These are phyloP conservation scores for Notospermus geniculatus DNA, from an alignment of 1,140 invertebrate species.

Conservation along the genomic window DNA sequence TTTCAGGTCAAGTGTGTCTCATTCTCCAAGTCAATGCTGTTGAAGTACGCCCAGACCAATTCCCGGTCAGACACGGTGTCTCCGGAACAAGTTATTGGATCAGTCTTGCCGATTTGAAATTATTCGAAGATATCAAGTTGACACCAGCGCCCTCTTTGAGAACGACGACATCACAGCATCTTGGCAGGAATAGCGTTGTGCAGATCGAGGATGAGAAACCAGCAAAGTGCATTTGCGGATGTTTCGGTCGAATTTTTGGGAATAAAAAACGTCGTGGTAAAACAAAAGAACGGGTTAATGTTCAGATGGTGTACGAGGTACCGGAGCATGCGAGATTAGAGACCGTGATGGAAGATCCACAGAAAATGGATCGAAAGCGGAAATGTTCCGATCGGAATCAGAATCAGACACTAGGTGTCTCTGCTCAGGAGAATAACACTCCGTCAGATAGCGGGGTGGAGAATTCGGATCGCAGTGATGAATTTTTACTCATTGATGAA, in stretches of 20 bases:
- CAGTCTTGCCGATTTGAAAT: constrained; percentile 8
- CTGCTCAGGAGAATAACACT: no score
- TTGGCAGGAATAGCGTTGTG: not conserved
- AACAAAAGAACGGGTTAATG: no score
- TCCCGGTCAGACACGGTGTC: not conserved
- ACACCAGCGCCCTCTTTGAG: not conserved
- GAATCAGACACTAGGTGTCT: no score
- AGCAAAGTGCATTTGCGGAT: not conserved
- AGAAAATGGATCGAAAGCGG: no score
- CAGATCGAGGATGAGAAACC: not conserved
- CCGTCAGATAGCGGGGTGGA: no score
- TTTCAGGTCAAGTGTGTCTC: constrained; percentile 36
- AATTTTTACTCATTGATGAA: no score
- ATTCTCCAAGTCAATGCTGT: constrained; percentile 31
- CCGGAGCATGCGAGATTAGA: no score
- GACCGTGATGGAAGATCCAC: no score
- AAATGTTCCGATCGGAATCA: no score
- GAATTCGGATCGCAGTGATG: no score
- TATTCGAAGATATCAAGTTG: not conserved
- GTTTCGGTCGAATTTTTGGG: not conserved
- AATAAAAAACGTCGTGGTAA: not conserved
- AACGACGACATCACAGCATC: not conserved
- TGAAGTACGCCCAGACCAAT: constrained; percentile 16
- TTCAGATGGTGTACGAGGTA: no score
- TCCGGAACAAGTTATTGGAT: constrained; percentile 5